Evolutionary conservation across 2,797 vertebrate genomes (phyloP).

Genomic region (Cercopithecus mitis): DNA sequence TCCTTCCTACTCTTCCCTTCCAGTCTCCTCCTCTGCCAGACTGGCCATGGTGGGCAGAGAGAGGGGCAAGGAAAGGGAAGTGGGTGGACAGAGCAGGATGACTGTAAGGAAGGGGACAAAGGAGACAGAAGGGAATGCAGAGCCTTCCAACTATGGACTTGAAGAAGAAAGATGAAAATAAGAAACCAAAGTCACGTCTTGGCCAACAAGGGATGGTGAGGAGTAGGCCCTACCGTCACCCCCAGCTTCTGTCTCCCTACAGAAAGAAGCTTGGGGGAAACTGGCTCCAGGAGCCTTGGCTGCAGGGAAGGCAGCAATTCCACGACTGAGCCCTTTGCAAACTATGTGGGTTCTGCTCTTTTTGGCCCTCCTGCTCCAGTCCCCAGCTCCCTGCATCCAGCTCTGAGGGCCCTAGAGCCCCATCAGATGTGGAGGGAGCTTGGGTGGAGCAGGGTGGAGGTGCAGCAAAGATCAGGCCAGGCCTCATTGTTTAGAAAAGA

Average conservation of each 20-base stretch:
- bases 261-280: neutral
- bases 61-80: too few relatives aligned
- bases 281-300: rapidly evolving
- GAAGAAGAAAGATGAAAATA: neutral
- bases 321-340: rapidly evolving
- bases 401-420: neutral
- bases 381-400: neutral
- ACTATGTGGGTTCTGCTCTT: neutral
- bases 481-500: slow-evolving; percentile 66
- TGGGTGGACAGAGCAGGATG: neutral
- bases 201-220: rapidly evolving
- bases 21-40: neutral
- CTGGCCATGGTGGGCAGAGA: rapidly evolving
- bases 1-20: neutral
- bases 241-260: neutral
- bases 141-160: neutral
- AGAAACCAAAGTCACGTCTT: neutral
- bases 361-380: neutral
- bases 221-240: rapidly evolving
- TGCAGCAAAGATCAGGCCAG: neutral
- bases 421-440: neutral
- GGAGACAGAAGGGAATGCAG: neutral
- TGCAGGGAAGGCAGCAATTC: neutral
- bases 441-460: slow-evolving; percentile 46
- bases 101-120: rapidly evolving